These are phyloP conservation scores for Ferdinandea cuprea DNA, from an alignment of 2,888 invertebrate species.

Conservation along the genomic window DNA sequence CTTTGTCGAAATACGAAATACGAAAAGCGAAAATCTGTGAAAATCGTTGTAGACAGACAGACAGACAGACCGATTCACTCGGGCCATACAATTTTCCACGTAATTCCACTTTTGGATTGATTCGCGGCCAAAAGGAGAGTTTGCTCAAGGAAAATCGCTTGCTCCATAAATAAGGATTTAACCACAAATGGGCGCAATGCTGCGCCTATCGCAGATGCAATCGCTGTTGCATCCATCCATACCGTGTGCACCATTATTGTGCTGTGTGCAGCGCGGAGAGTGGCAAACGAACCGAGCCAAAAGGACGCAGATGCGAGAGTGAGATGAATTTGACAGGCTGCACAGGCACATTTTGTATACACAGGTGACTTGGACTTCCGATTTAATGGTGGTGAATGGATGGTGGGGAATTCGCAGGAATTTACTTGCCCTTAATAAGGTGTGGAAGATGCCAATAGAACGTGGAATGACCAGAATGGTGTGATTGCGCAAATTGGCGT, in stretches of 20 bases:
- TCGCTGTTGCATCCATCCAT: slow-evolving; percentile 46
- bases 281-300: slow-evolving; percentile 20
- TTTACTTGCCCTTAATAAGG: slow-evolving; percentile 45
- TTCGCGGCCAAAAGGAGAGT: slow-evolving; percentile 59
- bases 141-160: slow-evolving; percentile 22
- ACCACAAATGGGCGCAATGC: slow-evolving; percentile 70
- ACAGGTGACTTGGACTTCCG: slow-evolving; percentile 73
- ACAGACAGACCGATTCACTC: slow-evolving; percentile 18
- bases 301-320: slow-evolving; percentile 58
- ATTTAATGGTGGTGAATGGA: slow-evolving; percentile 17
- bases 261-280: slow-evolving; percentile 15
- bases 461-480: slow-evolving; percentile 63
- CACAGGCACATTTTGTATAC: slow-evolving; percentile 58
- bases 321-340: slow-evolving; percentile 69
- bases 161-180: slow-evolving; percentile 67
- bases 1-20: slow-evolving; percentile 8
- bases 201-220: slow-evolving; percentile 63
- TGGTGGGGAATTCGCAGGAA: background rate
- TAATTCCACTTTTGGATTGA: slow-evolving; percentile 73
- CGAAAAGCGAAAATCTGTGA: slow-evolving; percentile 68
- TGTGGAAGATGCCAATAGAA: slow-evolving; percentile 43
- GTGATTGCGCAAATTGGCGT: slow-evolving; percentile 72
- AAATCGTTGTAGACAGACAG: slow-evolving; percentile 67
- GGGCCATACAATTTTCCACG: slow-evolving; percentile 66
- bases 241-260: slow-evolving; percentile 24